Conservation (phyloP, 2,113 vertebrate genomes). For the Cairina moschata region DNA sequence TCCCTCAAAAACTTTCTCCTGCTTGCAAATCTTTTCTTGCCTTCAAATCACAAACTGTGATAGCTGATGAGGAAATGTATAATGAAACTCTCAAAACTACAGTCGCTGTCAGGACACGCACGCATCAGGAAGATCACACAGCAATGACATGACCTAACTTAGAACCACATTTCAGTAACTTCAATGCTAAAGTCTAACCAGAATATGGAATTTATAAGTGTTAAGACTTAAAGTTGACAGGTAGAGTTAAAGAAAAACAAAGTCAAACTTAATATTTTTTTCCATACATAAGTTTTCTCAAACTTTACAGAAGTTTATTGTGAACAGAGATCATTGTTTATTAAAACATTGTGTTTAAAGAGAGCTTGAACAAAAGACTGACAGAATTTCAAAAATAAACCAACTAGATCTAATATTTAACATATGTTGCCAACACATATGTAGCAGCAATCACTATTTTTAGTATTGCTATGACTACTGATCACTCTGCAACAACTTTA, state of each 20-base stretch:
- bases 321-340: neutral
- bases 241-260: neutral
- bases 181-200: neutral
- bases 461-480: constrained; percentile 9
- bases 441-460: neutral
- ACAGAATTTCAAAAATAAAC: neutral
- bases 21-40: neutral
- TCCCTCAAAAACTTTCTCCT: neutral
- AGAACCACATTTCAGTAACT: neutral
- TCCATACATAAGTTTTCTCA: neutral
- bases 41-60: neutral
- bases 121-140: rapidly evolving
- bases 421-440: neutral
- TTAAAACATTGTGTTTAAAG: neutral
- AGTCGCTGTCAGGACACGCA: neutral
- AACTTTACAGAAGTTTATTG: neutral
- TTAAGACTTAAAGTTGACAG: neutral
- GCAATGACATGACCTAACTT: neutral
- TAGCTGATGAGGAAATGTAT: neutral
- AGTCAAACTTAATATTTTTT: neutral
- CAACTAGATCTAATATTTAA: neutral
- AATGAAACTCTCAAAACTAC: neutral
- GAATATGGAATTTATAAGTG: neutral
- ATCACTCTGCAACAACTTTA: neutral
- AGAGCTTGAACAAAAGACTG: neutral